Evolutionary conservation across 2,113 vertebrate species (phyloP).

Genomic region (Irena cyanogastra): DNA sequence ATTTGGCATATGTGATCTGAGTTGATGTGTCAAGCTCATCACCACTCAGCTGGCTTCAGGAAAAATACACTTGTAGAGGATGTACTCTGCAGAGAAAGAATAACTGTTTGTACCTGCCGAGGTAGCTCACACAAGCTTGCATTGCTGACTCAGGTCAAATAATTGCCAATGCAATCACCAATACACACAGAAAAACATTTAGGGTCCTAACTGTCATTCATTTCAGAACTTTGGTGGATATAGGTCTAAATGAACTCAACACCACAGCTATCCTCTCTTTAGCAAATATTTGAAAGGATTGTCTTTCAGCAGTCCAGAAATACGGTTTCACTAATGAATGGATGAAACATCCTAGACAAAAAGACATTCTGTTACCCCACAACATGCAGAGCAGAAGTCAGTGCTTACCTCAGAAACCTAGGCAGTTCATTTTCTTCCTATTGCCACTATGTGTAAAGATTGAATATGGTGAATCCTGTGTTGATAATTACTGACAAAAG

Average conservation of each 20-base stretch:
- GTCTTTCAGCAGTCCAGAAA: neutral
- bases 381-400: neutral
- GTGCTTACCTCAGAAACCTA: neutral
- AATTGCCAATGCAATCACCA: neutral
- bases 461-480: neutral
- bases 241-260: neutral
- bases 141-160: neutral
- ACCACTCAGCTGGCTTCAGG: neutral
- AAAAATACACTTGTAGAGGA: neutral
- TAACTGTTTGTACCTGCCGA: neutral
- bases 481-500: neutral
- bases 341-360: neutral
- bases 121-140: neutral
- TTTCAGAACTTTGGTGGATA: neutral
- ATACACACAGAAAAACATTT: neutral
- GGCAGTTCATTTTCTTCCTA: neutral
- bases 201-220: neutral
- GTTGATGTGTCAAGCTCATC: neutral
- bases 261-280: neutral
- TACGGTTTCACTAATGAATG: neutral
- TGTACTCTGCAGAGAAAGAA: neutral
- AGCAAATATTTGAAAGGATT: neutral
- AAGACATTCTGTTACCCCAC: neutral
- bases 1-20: neutral
- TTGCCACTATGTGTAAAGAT: neutral